Base-by-base conservation (phyloP, 1,140 invertebrate species). In the Stratiolaelaps scimitus region DNA sequence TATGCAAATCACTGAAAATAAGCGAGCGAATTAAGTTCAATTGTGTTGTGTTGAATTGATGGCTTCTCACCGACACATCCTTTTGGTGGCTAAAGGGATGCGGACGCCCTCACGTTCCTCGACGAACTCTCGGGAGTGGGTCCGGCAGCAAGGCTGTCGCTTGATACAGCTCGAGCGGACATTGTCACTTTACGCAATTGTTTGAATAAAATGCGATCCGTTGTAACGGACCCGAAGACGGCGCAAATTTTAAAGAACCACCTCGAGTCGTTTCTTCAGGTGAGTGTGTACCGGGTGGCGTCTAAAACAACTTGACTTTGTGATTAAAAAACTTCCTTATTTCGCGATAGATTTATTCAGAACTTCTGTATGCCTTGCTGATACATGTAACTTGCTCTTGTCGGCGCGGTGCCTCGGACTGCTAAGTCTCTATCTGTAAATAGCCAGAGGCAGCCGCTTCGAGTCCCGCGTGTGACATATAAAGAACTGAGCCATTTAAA, bases 1-100 rank as follows among this genome's bases (percentile, higher is more conserved):
- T n/a, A n/a, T n/a, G n/a, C 86, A 89, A 73, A 88, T 88, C 4
- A 86, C 88, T 6, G 91, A 89, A 83, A 87, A 80, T 81, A 80
- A 75, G 17, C 1, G 64, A 7, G 6, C 44, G 64, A 6, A 20
- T 7, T n/a, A 7, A 64, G 64, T 48, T 48, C 15, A 7, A 4
- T 23, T 48, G 4, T 6, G 20, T 28, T 48, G 19, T 5, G 28
- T 15, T 48, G 47, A 45, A 45, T 45, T 13, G 44, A 45, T n/a
- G n/a, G n/a, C n/a, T n/a, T n/a, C n/a, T n/a, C n/a, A n/a, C 26
- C 15, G n/a, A 28, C 26, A 15, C 64, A 45, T 13, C 64, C 19
- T 7, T 28, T 64, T 64, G 26, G n/a, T n/a, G n/a, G n/a, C n/a
- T 10, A 10, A 23, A 65, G 34, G 15, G n/a, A 23, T 2, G 23